Base-by-base conservation (phyloP, 2,113 vertebrate species). In the Progne subis region DNA sequence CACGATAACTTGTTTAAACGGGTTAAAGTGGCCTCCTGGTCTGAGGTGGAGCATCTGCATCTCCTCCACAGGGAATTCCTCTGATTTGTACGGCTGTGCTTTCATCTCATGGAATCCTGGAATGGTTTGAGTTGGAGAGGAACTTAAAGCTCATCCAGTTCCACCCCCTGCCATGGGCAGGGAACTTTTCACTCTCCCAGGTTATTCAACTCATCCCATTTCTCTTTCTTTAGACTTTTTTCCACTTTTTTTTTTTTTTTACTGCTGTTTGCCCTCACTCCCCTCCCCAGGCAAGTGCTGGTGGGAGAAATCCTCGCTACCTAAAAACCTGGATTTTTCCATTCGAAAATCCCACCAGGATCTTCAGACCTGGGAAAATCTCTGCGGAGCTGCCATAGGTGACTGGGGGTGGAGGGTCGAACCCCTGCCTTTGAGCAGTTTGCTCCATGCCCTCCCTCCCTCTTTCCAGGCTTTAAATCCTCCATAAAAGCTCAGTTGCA, bases 401-500 rank as follows among this genome's bases (percentile, higher is more conserved):
- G 72, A 75, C 32, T 28, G 44, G 64, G 32, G 25, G 12, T 28
- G 44, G 64, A 29, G 25, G 12, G 37, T 26, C 70, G 75, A 90
- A 25, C 74, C 59, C 32, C 41, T 63, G 57, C 85, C n/a, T 92
- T 71, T 87, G 72, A 80, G 39, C 50, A 91, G 14, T 63, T 74
- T 55, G 25, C 31, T 88, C 3, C 4, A 11, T 17, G 52, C 8
- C 32, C 8, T 79, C 64, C 39, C 59, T 89, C 24, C 64, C 59
- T 57, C 37, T 3, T 7, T 64, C 72, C 59, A 82, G 7, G 25
- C 80, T 82, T 74, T 32, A 63, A 87, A 41, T 61, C 39, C n/a
- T 15, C 19, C 28, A 26, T 34, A 67, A 96, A 96, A 93, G 31
- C 91, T 80, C 60, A 8, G 18, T 9, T 76, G 82, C 74, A 80